Percentiles rank a stretch among this genome's conserved stretches.
Evolutionary conservation across 2,113 vertebrate genomes (phyloP).

Genomic region (Ginglymostoma cirratum): DNA sequence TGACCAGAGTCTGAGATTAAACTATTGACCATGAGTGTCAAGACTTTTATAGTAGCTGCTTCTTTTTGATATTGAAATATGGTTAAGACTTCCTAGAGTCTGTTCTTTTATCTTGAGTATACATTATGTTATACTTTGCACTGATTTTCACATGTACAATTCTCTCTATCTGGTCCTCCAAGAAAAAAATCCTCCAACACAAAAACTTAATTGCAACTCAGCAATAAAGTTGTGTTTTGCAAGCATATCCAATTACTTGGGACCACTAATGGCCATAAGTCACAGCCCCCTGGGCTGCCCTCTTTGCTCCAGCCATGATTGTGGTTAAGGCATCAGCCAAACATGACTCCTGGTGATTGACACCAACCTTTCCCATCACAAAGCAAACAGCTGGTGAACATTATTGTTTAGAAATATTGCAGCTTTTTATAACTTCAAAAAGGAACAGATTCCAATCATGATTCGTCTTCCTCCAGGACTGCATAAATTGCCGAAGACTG

Average conservation of each 20-base stretch:
- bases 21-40: neutral
- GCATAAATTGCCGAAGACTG: conserved; percentile 1
- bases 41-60: conserved; percentile 4
- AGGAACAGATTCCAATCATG: neutral
- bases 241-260: neutral
- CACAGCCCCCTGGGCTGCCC: neutral
- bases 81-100: neutral
- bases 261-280: neutral
- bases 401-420: neutral
- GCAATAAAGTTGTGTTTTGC: neutral
- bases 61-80: neutral
- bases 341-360: neutral
- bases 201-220: neutral
- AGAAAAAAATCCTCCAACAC: neutral
- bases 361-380: neutral
- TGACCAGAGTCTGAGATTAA: conserved; percentile 14
- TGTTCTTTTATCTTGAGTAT: neutral
- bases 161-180: neutral
- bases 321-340: neutral
- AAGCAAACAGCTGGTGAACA: neutral
- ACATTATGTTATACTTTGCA: neutral
- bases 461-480: neutral
- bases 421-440: neutral
- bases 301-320: neutral
- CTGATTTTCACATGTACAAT: neutral